phyloP scores from a whole-genome alignment of 2,113 vertebrate genomes.

The Otolemur garnettii region DNA sequence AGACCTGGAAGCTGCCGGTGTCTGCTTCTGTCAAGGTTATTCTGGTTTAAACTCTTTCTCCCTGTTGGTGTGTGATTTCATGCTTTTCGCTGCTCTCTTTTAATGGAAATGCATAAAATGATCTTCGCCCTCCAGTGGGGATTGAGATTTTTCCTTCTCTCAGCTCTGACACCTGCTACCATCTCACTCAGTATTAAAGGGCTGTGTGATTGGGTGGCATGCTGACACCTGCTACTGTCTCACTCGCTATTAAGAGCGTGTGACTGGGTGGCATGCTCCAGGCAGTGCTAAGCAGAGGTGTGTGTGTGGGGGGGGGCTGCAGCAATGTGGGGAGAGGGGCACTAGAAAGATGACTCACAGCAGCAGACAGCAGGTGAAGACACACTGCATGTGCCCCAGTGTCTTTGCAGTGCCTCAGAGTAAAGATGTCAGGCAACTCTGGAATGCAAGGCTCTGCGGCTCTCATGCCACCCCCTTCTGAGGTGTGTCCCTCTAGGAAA shows the following conservation, averaged over 20 bases:
- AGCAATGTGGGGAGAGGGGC: constrained; percentile 24
- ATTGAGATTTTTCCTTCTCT: constrained; percentile 40
- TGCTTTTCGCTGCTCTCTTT: constrained; percentile 75
- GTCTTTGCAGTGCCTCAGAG: not conserved
- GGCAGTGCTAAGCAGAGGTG: not conserved
- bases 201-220: constrained; percentile 35
- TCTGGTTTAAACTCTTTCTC: constrained; percentile 54
- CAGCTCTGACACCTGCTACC: constrained; percentile 69
- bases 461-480: no score
- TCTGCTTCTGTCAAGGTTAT: constrained; percentile 62
- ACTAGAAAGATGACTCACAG: not conserved
- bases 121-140: constrained; percentile 57
- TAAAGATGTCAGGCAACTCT: not conserved
- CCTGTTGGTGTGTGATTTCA: constrained; percentile 70
- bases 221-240: constrained; percentile 73
- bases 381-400: not conserved
- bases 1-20: constrained; percentile 35
- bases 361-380: not conserved
- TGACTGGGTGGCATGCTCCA: constrained; percentile 37
- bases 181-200: constrained; percentile 59
- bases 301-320: not conserved
- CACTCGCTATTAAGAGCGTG: constrained; percentile 49
- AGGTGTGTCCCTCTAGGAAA: not conserved
- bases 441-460: not conserved
- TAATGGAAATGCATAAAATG: constrained; percentile 77